Percentiles rank a stretch among this genome's conserved stretches.
Conservation (phyloP, 2,797 vertebrate species). For the Lerista edwardsae region DNA sequence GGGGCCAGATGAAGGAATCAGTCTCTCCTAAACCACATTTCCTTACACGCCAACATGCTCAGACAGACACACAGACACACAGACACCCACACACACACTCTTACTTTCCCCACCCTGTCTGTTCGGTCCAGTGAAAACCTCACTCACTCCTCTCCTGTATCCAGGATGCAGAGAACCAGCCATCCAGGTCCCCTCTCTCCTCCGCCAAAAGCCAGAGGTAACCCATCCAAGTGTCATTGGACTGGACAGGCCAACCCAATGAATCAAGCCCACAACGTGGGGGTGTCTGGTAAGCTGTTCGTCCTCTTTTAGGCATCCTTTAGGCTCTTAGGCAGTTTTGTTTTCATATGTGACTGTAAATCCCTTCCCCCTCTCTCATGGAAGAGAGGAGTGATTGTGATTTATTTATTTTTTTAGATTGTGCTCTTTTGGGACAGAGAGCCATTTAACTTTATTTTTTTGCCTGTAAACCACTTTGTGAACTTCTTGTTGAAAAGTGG, state of each 20-base stretch:
- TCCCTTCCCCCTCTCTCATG: not conserved
- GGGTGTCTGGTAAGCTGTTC: slow-evolving; percentile 44
- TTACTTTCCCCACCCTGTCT: slow-evolving; percentile 39
- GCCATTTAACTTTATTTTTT: no score
- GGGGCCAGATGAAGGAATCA: slow-evolving; percentile 26
- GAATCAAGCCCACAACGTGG: slow-evolving; percentile 48
- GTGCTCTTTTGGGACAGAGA: no score
- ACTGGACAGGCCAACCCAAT: slow-evolving; percentile 54
- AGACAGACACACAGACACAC: not conserved
- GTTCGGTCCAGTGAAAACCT: slow-evolving; percentile 46
- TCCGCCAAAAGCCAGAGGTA: slow-evolving; percentile 52
- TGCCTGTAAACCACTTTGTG: no score
- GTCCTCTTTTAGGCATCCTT: slow-evolving; percentile 62
- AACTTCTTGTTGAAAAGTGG: no score
- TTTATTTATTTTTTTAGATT: no score
- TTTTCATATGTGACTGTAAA: not conserved
- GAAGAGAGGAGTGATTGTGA: no score
- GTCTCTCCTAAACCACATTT: not conserved
- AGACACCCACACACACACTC: not conserved
- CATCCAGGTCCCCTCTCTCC: slow-evolving; percentile 45
- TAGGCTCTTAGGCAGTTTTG: slow-evolving; percentile 51
- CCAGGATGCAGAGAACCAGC: slow-evolving; percentile 56
- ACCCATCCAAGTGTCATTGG: slow-evolving; percentile 41
- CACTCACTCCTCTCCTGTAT: slow-evolving; percentile 57
- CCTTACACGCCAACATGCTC: not conserved